phyloP scores from a whole-genome alignment of 1,140 invertebrate genomes.

The Cydia strobilella region DNA sequence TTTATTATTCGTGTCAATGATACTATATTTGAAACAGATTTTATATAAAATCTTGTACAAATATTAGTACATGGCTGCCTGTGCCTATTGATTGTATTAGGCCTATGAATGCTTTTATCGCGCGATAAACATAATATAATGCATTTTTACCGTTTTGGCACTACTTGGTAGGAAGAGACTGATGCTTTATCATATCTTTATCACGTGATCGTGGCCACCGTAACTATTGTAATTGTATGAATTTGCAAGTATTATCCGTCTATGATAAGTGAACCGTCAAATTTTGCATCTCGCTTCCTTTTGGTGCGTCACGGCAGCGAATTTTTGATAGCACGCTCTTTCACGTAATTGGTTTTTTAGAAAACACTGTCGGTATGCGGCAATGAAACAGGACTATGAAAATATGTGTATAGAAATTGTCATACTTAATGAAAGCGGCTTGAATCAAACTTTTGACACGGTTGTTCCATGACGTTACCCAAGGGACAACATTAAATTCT shows the following conservation, averaged over 20 bases:
- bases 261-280: conserved; percentile 8
- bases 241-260: conserved; percentile 20
- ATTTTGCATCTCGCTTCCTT: not conserved
- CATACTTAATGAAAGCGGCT: too few species aligned
- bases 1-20: conserved; percentile 11
- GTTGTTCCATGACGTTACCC: not conserved
- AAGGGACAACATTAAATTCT: not conserved
- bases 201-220: conserved; percentile 8
- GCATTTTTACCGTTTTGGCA: not conserved
- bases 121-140: conserved; percentile 7
- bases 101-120: conserved; percentile 2
- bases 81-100: conserved; percentile 15
- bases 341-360: not conserved
- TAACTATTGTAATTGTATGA: conserved; percentile 13
- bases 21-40: not conserved
- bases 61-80: not conserved
- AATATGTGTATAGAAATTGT: too few species aligned
- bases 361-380: not conserved
- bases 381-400: not conserved
- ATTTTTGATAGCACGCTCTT: not conserved
- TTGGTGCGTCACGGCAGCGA: not conserved
- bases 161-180: not conserved
- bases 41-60: not conserved
- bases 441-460: not conserved
- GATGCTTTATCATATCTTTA: conserved; percentile 7